Evolutionary conservation across 2,888 invertebrate species (phyloP).

Genomic region (Keiferia lycopersicella): DNA sequence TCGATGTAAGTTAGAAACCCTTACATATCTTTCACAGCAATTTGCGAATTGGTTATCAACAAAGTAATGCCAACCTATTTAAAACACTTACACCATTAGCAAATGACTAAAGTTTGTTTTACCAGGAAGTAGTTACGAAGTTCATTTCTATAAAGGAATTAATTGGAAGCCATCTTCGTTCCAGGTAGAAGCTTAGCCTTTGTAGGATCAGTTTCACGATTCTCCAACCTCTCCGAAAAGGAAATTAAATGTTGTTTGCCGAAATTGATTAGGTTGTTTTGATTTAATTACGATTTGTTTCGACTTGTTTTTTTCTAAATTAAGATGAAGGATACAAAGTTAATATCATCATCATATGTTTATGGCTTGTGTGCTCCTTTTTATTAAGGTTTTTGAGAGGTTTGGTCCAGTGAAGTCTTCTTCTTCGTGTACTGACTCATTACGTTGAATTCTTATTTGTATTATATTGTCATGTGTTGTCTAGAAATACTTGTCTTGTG

Average conservation of each 20-base stretch:
- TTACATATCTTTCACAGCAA: not conserved
- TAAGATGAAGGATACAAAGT: too few relatives aligned
- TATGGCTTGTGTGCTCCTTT: too few relatives aligned
- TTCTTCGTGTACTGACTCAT: too few relatives aligned
- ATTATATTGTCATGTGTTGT: too few relatives aligned
- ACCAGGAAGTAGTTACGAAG: not conserved
- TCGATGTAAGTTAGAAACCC: not conserved
- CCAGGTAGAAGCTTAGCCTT: slow-evolving; percentile 5
- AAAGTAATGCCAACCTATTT: not conserved
- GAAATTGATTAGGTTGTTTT: not conserved
- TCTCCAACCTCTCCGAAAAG: too few relatives aligned
- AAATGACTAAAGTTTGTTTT: not conserved
- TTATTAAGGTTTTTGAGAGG: too few relatives aligned
- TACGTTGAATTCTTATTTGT: too few relatives aligned
- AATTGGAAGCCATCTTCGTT: slow-evolving; percentile 16
- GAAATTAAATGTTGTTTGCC: not conserved
- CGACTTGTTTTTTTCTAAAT: not conserved
- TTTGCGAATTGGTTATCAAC: not conserved
- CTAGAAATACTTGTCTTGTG: too few relatives aligned
- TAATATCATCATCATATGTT: too few relatives aligned
- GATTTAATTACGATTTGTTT: not conserved
- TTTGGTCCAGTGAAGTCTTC: too few relatives aligned
- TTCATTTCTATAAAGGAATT: not conserved
- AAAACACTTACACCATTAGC: not conserved
- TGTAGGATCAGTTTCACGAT: not conserved